These are phyloP conservation scores for Hirundo rustica DNA, from an alignment of 2,797 vertebrate species.

Conservation along the genomic window DNA sequence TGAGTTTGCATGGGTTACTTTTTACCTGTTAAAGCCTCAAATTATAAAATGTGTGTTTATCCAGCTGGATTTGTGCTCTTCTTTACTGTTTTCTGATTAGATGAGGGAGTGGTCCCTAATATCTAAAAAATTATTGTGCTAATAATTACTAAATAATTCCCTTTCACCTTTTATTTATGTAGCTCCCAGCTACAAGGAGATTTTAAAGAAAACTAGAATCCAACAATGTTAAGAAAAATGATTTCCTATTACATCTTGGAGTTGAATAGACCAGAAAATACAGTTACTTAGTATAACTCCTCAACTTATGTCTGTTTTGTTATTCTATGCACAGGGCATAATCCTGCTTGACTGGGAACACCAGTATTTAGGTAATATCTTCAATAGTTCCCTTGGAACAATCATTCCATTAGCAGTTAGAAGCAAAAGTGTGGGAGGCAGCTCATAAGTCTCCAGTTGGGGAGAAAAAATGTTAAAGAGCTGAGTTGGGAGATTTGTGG, in stretches of 20 bases:
- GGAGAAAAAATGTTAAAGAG: background rate
- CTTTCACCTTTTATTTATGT: background rate
- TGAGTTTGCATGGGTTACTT: background rate
- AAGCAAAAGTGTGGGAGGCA: background rate
- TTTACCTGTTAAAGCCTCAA: background rate
- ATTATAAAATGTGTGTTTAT: background rate
- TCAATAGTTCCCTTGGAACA: background rate
- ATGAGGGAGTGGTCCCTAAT: background rate
- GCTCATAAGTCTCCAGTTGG: background rate
- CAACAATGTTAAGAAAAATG: background rate
- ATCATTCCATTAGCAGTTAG: background rate
- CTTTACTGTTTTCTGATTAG: background rate
- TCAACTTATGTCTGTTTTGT: accelerated
- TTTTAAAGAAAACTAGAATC: background rate
- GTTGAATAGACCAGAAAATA: background rate
- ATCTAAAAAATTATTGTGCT: background rate
- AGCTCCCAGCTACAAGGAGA: background rate
- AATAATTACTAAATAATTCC: background rate
- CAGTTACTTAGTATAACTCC: background rate
- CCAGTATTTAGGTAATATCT: background rate
- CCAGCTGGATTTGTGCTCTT: background rate
- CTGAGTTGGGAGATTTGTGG: background rate
- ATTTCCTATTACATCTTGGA: background rate
- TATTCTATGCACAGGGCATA: background rate
- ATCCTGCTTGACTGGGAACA: background rate